A percentile compares a stretch with the other conserved stretches of the same genome.
phyloP scores from a whole-genome alignment of 2,113 vertebrate genomes.

The Leucoraja erinaceus region DNA sequence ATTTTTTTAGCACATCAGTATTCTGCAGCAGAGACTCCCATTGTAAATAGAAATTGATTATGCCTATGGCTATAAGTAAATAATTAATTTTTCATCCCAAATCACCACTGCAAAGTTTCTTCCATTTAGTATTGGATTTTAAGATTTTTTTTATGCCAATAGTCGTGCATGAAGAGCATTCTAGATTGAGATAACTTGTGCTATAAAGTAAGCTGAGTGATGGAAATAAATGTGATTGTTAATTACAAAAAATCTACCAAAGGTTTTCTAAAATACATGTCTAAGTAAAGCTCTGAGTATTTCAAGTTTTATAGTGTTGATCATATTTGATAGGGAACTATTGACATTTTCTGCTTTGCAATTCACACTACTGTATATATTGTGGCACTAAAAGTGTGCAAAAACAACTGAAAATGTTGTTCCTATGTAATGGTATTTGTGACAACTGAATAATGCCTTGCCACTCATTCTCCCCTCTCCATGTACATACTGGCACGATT shows the following conservation, averaged over 20 bases:
- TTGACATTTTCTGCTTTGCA: not conserved
- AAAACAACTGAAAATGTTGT: not conserved
- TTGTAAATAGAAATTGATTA: slow-evolving; percentile 15
- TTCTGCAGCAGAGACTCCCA: not conserved
- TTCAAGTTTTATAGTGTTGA: not conserved
- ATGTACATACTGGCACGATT: not conserved
- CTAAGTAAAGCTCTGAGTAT: too few species aligned
- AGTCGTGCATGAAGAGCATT: too few species aligned
- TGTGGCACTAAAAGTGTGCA: not conserved
- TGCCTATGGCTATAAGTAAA: not conserved
- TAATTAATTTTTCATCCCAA: slow-evolving; percentile 3
- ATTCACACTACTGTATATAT: not conserved
- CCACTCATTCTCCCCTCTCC: not conserved
- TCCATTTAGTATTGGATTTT: slow-evolving; percentile 5
- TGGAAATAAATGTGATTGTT: not conserved
- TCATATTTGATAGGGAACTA: not conserved
- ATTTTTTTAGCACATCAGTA: not conserved
- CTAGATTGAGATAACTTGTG: not conserved
- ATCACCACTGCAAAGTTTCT: not conserved
- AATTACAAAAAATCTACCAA: not conserved
- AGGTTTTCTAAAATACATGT: not conserved
- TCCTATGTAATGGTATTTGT: not conserved
- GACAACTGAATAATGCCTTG: not conserved
- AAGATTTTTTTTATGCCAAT: not conserved
- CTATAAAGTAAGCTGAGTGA: not conserved